A percentile compares a stretch with the other conserved stretches of the same genome.
Evolutionary conservation across 2,797 vertebrate genomes (phyloP).

Genomic region (Poecilia velifera): DNA sequence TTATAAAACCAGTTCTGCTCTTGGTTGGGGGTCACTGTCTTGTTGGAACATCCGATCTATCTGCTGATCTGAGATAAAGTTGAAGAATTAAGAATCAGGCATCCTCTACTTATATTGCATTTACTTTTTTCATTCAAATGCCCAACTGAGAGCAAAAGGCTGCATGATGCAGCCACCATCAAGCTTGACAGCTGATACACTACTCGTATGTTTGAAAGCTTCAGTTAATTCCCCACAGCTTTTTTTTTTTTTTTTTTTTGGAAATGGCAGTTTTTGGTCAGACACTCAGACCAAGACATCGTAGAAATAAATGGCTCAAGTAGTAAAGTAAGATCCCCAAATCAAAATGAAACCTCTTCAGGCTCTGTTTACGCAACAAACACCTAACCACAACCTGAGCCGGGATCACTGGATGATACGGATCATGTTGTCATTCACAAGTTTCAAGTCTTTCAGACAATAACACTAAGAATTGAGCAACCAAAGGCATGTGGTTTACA

Average conservation of each 20-base stretch:
- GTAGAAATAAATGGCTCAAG: neutral
- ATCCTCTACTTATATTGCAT: neutral
- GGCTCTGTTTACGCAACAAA: neutral
- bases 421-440: neutral
- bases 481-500: neutral
- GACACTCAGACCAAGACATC: neutral
- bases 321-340: neutral
- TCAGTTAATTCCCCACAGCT: neutral
- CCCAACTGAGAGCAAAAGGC: neutral
- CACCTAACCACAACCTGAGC: neutral
- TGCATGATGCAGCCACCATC: neutral
- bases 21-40: neutral
- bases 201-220: neutral
- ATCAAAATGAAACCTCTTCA: neutral
- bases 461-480: neutral
- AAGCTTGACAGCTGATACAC: neutral
- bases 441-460: neutral
- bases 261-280: neutral
- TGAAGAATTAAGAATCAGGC: neutral
- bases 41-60: neutral
- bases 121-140: neutral
- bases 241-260: neutral
- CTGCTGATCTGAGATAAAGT: neutral
- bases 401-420: neutral
- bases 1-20: neutral